phyloP scores from a whole-genome alignment of 2,797 vertebrate genomes.

The Cossypha caffra region DNA sequence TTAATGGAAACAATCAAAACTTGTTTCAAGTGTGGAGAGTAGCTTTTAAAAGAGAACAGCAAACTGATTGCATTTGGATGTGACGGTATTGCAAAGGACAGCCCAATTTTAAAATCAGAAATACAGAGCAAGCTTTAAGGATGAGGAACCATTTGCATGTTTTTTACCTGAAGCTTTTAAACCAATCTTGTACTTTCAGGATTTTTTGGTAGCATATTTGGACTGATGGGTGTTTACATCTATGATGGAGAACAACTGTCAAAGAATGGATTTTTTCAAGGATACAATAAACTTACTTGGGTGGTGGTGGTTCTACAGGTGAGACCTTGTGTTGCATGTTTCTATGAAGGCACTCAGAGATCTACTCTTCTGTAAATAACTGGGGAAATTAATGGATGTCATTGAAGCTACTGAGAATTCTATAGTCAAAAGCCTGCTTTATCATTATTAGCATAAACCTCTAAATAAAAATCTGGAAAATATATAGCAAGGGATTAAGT shows the following conservation, averaged over 20 bases:
- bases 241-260: slow-evolving; percentile 91
- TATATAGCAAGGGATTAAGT: background rate
- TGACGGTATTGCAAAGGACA: background rate
- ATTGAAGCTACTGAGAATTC: background rate
- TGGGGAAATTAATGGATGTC: background rate
- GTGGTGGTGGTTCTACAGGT: slow-evolving; percentile 94
- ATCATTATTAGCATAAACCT: background rate
- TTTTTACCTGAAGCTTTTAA: background rate
- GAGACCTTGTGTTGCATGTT: slow-evolving; percentile 39
- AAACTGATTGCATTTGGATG: background rate
- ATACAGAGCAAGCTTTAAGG: background rate
- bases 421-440: background rate
- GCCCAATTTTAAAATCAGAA: background rate
- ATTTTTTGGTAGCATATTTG: slow-evolving; percentile 94
- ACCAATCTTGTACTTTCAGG: slow-evolving; percentile 76
- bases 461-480: background rate
- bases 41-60: background rate
- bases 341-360: background rate
- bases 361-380: background rate
- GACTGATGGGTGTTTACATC: slow-evolving; percentile 90
- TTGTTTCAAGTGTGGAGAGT: background rate
- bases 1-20: background rate
- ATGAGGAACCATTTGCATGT: background rate
- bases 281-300: slow-evolving; percentile 94
- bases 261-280: slow-evolving; percentile 96